phyloP scores from a whole-genome alignment of 2,113 vertebrate genomes.

The Lanius ludovicianus region DNA sequence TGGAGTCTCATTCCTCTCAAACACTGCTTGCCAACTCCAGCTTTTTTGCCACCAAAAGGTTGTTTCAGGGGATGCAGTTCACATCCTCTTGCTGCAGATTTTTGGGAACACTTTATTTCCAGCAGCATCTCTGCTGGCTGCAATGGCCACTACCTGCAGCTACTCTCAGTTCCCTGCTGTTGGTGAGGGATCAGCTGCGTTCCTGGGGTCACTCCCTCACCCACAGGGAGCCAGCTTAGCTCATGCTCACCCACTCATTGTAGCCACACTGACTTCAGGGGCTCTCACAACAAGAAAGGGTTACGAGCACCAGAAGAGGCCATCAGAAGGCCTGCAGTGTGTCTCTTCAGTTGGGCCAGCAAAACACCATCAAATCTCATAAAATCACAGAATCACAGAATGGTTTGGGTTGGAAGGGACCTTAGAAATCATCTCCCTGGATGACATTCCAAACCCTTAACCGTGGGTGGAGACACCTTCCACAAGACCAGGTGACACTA shows the following conservation, averaged over 20 bases:
- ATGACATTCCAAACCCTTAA: background rate
- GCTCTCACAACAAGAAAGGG: background rate
- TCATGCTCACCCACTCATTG: background rate
- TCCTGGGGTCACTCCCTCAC: background rate
- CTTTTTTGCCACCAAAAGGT: background rate
- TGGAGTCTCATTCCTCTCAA: background rate
- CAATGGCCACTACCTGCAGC: background rate
- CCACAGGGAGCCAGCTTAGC: background rate
- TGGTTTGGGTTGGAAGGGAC: background rate
- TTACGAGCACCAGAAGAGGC: background rate
- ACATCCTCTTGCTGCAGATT: background rate
- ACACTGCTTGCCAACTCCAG: background rate
- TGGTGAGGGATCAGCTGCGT: background rate
- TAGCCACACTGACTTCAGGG: background rate
- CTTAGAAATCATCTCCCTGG: background rate
- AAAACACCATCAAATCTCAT: background rate
- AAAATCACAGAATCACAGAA: background rate
- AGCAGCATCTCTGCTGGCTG: background rate
- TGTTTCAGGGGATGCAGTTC: background rate
- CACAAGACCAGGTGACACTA: background rate
- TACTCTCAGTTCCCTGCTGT: background rate
- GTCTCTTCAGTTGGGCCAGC: background rate
- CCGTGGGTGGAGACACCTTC: background rate
- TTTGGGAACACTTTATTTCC: background rate
- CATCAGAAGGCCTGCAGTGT: background rate